Base-by-base conservation (phyloP, 2,888 invertebrate species). In the Disparrhopalites patrizii region DNA sequence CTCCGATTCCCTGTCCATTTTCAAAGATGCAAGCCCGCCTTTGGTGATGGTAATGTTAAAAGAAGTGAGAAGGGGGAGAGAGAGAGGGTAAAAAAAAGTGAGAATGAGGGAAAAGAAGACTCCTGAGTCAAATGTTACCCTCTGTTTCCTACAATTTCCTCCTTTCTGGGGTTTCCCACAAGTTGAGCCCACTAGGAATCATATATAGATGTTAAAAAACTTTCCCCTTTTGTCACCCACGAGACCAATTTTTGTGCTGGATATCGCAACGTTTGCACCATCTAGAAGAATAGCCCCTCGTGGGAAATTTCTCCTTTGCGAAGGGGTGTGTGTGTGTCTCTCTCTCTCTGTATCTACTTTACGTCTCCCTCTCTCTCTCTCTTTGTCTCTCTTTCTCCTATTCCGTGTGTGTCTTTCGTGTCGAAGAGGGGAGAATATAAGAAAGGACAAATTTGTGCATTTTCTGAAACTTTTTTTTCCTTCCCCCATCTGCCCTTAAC, bases 251-350 rank as follows among this genome's bases (percentile, higher is more conserved):
- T 47, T 47, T 47, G 47, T 47, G 47, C 47, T 20, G 47, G 13
- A 47, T 23, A 47, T 7, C 47, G 47, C 47, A 47, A 25, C 47
- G 47, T 47, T 47, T 47, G 47, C 47, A 47, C 47, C 47, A 47
- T 47, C 47, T 47, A 47, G 25, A 47, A 47, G 47, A 47, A 47
- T 47, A 47, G 47, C 47, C 47, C 47, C 47, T 47, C 47, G 47
- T 47, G 47, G 47, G 47, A 47, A 47, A 47, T 47, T 47, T 47
- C 47, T 23, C 47, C 3, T 23, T 47, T 36, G n/a, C 36, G 13
- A 23, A 25, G 23, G 47, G 47, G 47, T 8, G 3, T 20, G 47
- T n/a, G n/a, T n/a, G n/a, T n/a, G n/a, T n/a, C n/a, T n/a, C n/a
- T n/a, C n/a, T n/a, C n/a, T n/a, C n/a, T n/a, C n/a, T n/a, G n/a